phyloP scores from a whole-genome alignment of 2,888 invertebrate species.

The Trichopoda pennipes region DNA sequence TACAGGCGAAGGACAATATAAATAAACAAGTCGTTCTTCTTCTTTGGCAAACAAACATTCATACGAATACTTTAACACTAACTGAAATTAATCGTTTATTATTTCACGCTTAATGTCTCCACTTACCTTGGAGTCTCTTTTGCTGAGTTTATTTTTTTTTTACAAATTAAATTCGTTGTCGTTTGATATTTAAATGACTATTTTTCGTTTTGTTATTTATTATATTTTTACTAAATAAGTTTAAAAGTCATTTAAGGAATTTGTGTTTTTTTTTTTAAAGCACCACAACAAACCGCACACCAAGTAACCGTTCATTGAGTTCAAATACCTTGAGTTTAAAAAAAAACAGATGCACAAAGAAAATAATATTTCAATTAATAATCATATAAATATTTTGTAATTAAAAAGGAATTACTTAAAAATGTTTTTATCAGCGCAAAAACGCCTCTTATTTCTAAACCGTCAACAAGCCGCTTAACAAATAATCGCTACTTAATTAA shows the following conservation, averaged over 20 bases:
- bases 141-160: not conserved
- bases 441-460: slow-evolving; percentile 40
- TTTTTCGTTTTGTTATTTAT: not conserved
- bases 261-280: too few relatives aligned
- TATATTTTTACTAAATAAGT: too few relatives aligned
- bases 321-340: slow-evolving; percentile 13
- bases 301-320: not conserved
- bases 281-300: not conserved
- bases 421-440: slow-evolving; percentile 8
- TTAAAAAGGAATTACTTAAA: slow-evolving; percentile 31
- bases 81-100: too few relatives aligned
- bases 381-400: not conserved
- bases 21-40: too few relatives aligned
- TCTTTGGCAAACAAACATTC: too few relatives aligned
- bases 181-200: slow-evolving; percentile 35
- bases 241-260: too few relatives aligned
- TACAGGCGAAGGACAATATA: too few relatives aligned
- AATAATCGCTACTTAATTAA: slow-evolving; percentile 37
- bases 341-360: slow-evolving; percentile 16
- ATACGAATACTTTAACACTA: too few relatives aligned
- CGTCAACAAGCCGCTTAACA: slow-evolving; percentile 26
- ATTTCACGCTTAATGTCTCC: too few relatives aligned
- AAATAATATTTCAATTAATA: slow-evolving; percentile 9
- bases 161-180: slow-evolving; percentile 26
- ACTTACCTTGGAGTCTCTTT: slow-evolving; percentile 26